phyloP scores from a whole-genome alignment of 2,113 vertebrate species.

The Pluvianellus socialis region DNA sequence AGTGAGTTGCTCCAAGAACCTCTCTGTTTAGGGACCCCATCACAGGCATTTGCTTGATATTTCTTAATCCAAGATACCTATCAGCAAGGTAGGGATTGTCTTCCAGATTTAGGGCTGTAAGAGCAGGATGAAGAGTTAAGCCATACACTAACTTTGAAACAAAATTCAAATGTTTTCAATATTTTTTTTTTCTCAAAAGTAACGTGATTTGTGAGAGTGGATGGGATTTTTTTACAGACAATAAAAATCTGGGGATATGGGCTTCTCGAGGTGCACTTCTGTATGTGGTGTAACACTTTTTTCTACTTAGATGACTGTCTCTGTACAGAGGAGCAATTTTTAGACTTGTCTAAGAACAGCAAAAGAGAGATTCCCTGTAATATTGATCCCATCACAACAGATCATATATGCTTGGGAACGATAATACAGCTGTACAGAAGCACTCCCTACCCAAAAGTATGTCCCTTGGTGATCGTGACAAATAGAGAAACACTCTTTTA shows the following conservation, averaged over 20 bases:
- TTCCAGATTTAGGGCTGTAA: not conserved
- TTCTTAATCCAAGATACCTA: not conserved
- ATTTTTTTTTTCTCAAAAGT: not conserved
- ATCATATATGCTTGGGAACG: not conserved
- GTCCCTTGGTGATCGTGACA: not conserved
- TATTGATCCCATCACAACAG: not conserved
- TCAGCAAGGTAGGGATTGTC: not conserved
- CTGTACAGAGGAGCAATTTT: not conserved
- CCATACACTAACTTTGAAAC: not conserved
- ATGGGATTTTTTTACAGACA: not conserved
- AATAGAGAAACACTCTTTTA: not conserved
- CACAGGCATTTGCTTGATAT: not conserved
- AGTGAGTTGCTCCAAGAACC: not conserved
- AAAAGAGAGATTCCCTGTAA: not conserved
- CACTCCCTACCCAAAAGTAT: not conserved
- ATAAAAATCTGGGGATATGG: not conserved
- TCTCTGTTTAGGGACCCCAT: not conserved
- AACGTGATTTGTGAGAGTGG: not conserved
- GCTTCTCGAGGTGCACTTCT: not conserved
- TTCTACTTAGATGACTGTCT: not conserved
- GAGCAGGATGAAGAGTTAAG: not conserved
- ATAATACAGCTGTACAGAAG: accelerated
- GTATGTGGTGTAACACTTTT: not conserved
- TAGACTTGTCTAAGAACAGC: not conserved
- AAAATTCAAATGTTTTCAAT: not conserved